Evolutionary conservation across 2,797 vertebrate species (phyloP).

Genomic region (Nyctalus aviator): DNA sequence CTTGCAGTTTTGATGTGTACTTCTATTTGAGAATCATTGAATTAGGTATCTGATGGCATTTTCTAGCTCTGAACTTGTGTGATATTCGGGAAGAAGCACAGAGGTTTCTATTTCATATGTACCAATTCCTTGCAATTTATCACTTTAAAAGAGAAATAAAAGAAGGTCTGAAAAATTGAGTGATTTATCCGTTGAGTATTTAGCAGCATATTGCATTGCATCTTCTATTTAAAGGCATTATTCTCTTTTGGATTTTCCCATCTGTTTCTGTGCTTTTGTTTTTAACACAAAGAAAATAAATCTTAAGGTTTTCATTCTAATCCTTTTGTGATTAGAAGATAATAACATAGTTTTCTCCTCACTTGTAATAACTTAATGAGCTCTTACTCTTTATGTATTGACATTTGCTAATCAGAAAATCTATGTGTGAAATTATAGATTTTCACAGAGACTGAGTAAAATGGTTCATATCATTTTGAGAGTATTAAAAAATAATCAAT

Average conservation of each 20-base stretch:
- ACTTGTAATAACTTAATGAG: background rate
- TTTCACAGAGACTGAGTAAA: background rate
- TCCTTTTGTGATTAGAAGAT: constrained; percentile 9
- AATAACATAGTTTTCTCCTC: background rate
- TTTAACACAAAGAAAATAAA: constrained; percentile 55
- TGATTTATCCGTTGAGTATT: background rate
- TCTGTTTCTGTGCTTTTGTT: background rate
- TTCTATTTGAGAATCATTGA: background rate
- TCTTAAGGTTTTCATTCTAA: background rate
- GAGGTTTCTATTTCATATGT: background rate
- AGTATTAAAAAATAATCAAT: constrained; percentile 58
- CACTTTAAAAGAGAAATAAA: background rate
- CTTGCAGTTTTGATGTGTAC: background rate
- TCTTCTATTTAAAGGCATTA: background rate
- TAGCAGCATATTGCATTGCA: background rate
- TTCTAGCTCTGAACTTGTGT: background rate
- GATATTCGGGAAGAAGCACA: background rate
- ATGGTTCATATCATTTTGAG: constrained; percentile 20
- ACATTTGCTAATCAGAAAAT: constrained; percentile 50
- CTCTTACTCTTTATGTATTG: background rate
- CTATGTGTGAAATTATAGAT: constrained; percentile 32
- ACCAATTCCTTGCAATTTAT: background rate
- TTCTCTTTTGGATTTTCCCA: background rate
- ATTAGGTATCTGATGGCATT: background rate
- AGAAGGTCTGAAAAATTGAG: background rate